Conservation (phyloP, 2,797 vertebrate species). For the Petrocephalus schoutedeni region DNA sequence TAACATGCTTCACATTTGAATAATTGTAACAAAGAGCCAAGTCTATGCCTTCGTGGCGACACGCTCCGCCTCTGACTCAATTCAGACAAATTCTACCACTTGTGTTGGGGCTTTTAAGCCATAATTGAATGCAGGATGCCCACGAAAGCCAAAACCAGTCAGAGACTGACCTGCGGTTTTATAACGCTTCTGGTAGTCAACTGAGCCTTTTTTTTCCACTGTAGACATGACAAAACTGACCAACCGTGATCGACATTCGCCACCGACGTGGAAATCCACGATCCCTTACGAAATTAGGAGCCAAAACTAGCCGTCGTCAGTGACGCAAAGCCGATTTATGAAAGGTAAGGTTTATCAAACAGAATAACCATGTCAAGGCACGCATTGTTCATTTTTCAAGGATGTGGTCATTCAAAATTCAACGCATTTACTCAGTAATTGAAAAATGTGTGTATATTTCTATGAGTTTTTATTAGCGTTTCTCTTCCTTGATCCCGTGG, state of each 20-base stretch:
- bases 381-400: background rate
- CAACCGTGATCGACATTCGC: constrained; percentile 64
- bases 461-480: background rate
- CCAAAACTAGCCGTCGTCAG: constrained; percentile 24
- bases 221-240: constrained; percentile 71
- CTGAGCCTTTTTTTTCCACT: constrained; percentile 66
- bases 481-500: background rate
- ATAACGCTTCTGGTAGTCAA: constrained; percentile 82
- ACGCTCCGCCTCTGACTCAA: constrained; percentile 83
- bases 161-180: constrained; percentile 84
- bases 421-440: background rate
- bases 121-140: constrained; percentile 83
- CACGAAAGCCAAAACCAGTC: constrained; percentile 77
- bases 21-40: constrained; percentile 66
- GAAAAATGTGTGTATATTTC: background rate
- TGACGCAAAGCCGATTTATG: background rate
- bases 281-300: constrained; percentile 45
- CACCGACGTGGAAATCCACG: constrained; percentile 61
- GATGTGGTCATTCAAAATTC: background rate
- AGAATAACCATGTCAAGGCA: background rate
- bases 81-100: constrained; percentile 86
- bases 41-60: constrained; percentile 65
- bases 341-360: constrained; percentile 12
- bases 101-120: constrained; percentile 78
- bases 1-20: constrained; percentile 44